phyloP scores from a whole-genome alignment of 2,113 vertebrate species.

The Haplochromis vanheusdeni region DNA sequence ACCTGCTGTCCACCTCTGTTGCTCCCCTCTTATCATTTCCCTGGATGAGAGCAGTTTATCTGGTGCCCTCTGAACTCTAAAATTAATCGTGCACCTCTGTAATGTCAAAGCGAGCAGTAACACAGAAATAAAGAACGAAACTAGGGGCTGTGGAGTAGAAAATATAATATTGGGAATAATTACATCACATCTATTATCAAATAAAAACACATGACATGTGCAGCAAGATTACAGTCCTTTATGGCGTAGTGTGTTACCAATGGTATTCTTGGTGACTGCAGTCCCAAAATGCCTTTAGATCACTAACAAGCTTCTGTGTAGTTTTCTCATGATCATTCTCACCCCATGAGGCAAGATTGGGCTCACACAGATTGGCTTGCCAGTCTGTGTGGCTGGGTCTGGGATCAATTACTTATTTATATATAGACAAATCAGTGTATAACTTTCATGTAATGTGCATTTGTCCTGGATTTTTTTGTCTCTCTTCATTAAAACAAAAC shows the following conservation, averaged over 20 bases:
- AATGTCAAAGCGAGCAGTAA: neutral
- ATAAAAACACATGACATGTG: neutral
- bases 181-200: neutral
- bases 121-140: neutral
- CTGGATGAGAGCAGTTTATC: slow-evolving; percentile 22
- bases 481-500: neutral
- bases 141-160: neutral
- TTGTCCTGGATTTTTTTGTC: neutral
- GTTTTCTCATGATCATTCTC: neutral
- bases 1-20: neutral
- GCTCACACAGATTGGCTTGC: neutral
- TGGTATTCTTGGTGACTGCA: neutral
- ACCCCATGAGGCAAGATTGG: neutral
- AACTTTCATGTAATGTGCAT: neutral
- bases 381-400: neutral
- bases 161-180: neutral
- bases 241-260: neutral
- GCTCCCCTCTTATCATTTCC: neutral
- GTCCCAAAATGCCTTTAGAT: neutral
- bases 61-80: slow-evolving; percentile 30
- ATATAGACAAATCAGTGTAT: neutral
- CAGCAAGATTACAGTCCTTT: neutral
- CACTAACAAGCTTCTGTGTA: neutral
- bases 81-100: slow-evolving; percentile 44
- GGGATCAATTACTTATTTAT: neutral